Evolutionary conservation across 2,888 invertebrate species (phyloP), one percentile per base, ranked within the genome.

Genomic region (Athrips mouffetella): DNA sequence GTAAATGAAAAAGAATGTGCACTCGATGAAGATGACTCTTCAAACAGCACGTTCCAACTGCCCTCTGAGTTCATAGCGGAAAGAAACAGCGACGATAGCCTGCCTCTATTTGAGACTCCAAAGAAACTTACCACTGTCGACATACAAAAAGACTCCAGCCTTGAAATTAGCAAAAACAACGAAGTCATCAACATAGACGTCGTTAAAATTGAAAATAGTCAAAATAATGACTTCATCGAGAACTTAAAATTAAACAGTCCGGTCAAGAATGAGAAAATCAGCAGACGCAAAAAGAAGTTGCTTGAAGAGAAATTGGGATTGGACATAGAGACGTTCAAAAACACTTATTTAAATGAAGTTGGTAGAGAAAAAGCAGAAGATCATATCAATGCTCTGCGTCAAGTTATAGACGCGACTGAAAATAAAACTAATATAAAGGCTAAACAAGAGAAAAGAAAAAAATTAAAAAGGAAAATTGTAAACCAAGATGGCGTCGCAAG

Each of bases 301-400:
- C 54, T 70, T 0, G 53, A 57, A 0, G 58, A 60, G 0, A 64
- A 70, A 5, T 35, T 75, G 0, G 69, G 72, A 42, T 73, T 85
- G 0, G 81, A 82, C 29, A 20, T 83, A 1, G 85, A 85, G 10
- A 73, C 61, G 1, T 86, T 86, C 21, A 80, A 86, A 53, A 73
- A 71, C 39, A 71, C 68, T 1, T 83, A 85, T 46, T 47, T 86
- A 0, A 73, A 62, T 0, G 86, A 85, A 54, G 74, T 82, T 0
- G 70, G 65, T 0, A 55, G 68, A 2, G 50, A 2, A 3, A 39
- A 52, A 23, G 53, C n/a, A n/a, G n/a, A n/a, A n/a, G n/a, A n/a
- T n/a, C n/a, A n/a, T n/a, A n/a, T n/a, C n/a, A n/a, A n/a, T n/a
- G n/a, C n/a, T n/a, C 10, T 62, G 1, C 40, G 45, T 2, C 55